phyloP scores from a whole-genome alignment of 2,113 vertebrate species.

The Mola mola region DNA sequence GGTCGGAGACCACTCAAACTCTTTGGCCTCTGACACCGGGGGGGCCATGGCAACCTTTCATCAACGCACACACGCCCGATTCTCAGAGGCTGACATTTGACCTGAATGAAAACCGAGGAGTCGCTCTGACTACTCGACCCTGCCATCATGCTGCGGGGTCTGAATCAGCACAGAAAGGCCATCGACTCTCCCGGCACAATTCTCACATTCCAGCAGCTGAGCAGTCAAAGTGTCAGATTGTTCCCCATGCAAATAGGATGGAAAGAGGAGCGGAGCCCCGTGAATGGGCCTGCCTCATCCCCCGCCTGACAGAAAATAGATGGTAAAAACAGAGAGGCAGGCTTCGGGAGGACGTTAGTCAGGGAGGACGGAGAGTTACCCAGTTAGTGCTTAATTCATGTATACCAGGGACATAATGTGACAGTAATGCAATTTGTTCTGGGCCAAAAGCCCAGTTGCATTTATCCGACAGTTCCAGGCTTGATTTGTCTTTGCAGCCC shows the following conservation, averaged over 20 bases:
- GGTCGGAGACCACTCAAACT: conserved; percentile 28
- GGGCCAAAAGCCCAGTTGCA: no score
- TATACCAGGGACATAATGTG: conserved; percentile 67
- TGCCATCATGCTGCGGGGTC: conserved; percentile 58
- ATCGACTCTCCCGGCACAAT: conserved; percentile 52
- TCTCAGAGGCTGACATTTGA: conserved; percentile 61
- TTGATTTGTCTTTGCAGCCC: conserved; percentile 64
- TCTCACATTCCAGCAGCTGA: conserved; percentile 62
- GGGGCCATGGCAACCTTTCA: conserved; percentile 20
- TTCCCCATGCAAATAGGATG: conserved; percentile 67
- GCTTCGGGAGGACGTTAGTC: conserved; percentile 42
- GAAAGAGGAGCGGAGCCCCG: conserved; percentile 28
- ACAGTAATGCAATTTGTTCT: conserved; percentile 75
- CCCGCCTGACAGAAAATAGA: conserved; percentile 48
- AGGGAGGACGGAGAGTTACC: conserved; percentile 40
- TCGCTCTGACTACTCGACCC: conserved; percentile 44
- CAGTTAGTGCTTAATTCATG: no score
- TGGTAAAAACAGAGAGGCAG: conserved; percentile 24
- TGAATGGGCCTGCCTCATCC: conserved; percentile 42
- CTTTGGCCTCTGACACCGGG: conserved; percentile 28
- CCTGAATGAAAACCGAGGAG: conserved; percentile 63
- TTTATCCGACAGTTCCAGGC: conserved; percentile 14
- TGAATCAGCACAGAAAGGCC: conserved; percentile 71
- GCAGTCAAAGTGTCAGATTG: conserved; percentile 68
- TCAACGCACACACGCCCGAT: conserved; percentile 15